These are phyloP conservation scores for human (Homo sapiens) DNA, from an alignment of 2,113 vertebrate genomes.

Conservation along the genomic window DNA sequence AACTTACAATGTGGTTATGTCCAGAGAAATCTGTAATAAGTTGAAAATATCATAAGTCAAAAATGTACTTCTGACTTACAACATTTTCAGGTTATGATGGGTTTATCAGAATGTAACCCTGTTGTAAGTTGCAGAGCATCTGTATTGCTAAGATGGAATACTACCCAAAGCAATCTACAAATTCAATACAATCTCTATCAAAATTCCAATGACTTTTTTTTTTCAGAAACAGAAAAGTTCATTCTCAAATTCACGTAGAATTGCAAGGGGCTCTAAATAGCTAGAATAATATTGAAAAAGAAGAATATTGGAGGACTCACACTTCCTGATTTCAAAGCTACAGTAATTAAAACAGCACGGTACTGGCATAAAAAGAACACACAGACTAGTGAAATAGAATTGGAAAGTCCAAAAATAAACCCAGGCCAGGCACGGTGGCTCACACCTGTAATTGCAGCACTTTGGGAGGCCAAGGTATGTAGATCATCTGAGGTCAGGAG, in stretches of 20 bases:
- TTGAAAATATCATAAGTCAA: not conserved
- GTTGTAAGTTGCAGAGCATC: not conserved
- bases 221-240: not conserved
- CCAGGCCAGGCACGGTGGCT: not conserved
- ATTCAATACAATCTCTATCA: not conserved
- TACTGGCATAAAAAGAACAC: not conserved
- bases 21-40: not conserved
- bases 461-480: no score
- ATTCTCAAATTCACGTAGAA: not conserved
- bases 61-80: not conserved
- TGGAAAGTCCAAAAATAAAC: not conserved
- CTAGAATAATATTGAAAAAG: not conserved
- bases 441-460: no score
- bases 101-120: not conserved
- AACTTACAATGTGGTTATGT: not conserved
- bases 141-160: constrained; percentile 11
- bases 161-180: not conserved
- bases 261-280: not conserved
- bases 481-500: no score
- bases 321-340: constrained; percentile 24
- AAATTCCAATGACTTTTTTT: not conserved
- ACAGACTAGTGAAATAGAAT: not conserved
- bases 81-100: not conserved
- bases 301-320: not conserved
- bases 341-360: not conserved